Evolutionary conservation across 2,888 invertebrate species (phyloP).

Genomic region (Seira musarum): DNA sequence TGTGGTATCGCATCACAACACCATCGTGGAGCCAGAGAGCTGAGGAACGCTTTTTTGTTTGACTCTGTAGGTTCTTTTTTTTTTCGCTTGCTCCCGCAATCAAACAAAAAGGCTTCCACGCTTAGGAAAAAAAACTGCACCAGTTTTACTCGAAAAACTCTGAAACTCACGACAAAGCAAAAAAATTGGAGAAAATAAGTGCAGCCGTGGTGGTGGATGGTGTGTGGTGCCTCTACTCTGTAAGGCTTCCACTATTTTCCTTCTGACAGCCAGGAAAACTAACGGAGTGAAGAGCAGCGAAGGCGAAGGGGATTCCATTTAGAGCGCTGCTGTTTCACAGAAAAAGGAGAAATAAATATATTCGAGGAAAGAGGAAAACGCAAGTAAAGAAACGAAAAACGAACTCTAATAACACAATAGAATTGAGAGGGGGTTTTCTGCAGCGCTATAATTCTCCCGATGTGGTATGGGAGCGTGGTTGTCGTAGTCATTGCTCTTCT

Average conservation of each 20-base stretch:
- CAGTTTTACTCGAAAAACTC: too few species aligned
- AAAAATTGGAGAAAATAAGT: too few species aligned
- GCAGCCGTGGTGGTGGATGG: too few species aligned
- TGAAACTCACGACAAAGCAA: too few species aligned
- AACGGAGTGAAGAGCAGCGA: slow-evolving; percentile 13
- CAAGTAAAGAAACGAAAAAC: background rate
- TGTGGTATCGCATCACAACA: slow-evolving; percentile 29
- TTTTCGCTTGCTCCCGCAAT: too few species aligned
- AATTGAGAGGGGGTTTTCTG: background rate
- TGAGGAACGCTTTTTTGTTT: too few species aligned
- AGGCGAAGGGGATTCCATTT: slow-evolving; percentile 43
- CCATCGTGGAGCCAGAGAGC: too few species aligned
- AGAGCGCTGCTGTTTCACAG: too few species aligned
- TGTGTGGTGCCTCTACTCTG: too few species aligned
- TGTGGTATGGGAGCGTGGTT: background rate
- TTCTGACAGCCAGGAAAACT: slow-evolving; percentile 32
- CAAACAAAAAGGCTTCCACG: slow-evolving; percentile 32
- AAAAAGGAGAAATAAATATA: too few species aligned
- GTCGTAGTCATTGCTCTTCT: background rate
- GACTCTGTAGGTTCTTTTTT: slow-evolving; percentile 7
- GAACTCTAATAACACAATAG: slow-evolving; percentile 4
- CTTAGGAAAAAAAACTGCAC: slow-evolving; percentile 37
- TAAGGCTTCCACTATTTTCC: slow-evolving; percentile 51
- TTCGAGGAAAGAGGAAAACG: slow-evolving; percentile 8
- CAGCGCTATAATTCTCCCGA: background rate